Evolutionary conservation across 2,113 vertebrate species (phyloP), one percentile per base, ranked within the genome.

Genomic region (Cariama cristata): DNA sequence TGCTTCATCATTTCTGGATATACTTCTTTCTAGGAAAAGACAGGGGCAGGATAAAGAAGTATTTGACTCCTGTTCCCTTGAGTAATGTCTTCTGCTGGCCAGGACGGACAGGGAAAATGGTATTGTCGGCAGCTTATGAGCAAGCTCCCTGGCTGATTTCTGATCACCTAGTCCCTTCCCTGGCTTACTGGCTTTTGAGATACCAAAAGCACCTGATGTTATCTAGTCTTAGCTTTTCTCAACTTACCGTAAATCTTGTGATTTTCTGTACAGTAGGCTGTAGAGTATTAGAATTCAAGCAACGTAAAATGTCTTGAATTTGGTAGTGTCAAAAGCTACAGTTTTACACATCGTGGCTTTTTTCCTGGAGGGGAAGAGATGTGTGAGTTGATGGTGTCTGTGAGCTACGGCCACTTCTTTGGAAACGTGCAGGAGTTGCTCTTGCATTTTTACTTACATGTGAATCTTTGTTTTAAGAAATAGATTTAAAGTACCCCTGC

Each of bases 351-450:
- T 60, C 3, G 3, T 52, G 35, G 11, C 5, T 81, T 83, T 86
- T 50, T 47, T 67, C 14, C 21, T 67, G 26, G 3, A 23, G 33
- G 9, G 0, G 0, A 5, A 17, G 15, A 59, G 17, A 21, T 33
- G 6, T 32, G 13, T 5, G 28, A 50, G 15, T 45, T 83, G n/a
- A 15, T 83, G 50, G 22, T 40, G 22, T 77, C 18, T 33, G 23
- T 32, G 55, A 80, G 32, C 42, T 52, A 35, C 8, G 26, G 26
- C 20, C 7, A 1, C 5, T 69, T 73, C 50, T 83, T 55, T 45
- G 71, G 47, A 71, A 79, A 77, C 6, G 23, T 55, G 50, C 24
- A 49, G 35, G 44, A 63, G 14, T 16, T 79, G 52, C 16, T 63
- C 30, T 64, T 27, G 49, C 45, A 24, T 68, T 86, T 96, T 81